Base-by-base conservation (phyloP, 2,113 vertebrate genomes). In the Synchiropus splendidus region DNA sequence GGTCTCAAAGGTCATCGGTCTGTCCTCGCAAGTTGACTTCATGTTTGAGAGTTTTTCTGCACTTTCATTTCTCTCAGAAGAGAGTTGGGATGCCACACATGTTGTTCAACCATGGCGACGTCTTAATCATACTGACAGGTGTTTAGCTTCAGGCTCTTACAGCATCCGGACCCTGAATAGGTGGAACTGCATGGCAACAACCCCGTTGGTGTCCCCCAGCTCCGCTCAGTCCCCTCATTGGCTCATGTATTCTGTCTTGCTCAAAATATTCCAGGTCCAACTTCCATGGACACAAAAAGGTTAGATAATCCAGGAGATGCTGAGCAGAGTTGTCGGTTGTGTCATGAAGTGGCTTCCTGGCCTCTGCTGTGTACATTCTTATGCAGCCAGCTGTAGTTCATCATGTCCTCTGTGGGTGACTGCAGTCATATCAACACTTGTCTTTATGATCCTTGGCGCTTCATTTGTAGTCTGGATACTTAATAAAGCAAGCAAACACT, bases 121-220 rank as follows among this genome's bases (percentile, higher is more conserved):
- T n/a, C n/a, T n/a, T n/a, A n/a, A n/a, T n/a, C n/a, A n/a, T 8
- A 5, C 21, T 27, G 21, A 27, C 21, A 5, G 21, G 4, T 27
- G 21, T 8, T 5, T 8, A 8, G 21, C 21, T n/a, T n/a, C n/a
- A n/a, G 21, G 4, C 21, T 27, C 11, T 42, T 30, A 38, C 14
- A 18, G 36, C 31, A 42, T 54, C 37, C 27, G 12, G 27, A 35
- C 33, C 15, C 13, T 41, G 35, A 61, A 45, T 57, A 57, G 53
- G 31, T 2, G 1, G 46, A 52, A 36, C 56, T 66, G 58, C 64
- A 55, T 27, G 12, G 67, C 59, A 69, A 74, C 70, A 58, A 47
- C 47, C 35, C 21, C 8, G 4, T 4, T 27, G 21, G n/a, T n/a
- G n/a, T n/a, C n/a, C n/a, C n/a, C n/a, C n/a, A n/a, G 21, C 21